Evolutionary conservation across 2,113 vertebrate species (phyloP), one percentile per base, ranked within the genome.

Genomic region (Syrmaticus mikado): DNA sequence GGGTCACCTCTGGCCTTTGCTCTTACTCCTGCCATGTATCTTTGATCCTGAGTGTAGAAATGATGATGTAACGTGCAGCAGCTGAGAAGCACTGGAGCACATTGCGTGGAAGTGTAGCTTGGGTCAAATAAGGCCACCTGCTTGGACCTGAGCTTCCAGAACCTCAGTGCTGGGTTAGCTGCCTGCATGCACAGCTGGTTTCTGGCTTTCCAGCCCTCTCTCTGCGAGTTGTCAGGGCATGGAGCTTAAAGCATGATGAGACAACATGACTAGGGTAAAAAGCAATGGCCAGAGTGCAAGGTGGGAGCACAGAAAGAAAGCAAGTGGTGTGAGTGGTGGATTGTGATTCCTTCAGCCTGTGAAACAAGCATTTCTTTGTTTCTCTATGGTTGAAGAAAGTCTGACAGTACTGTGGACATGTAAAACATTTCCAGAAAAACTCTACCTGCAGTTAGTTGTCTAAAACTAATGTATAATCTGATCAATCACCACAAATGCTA

Each of bases 401-500:
- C 71, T 71, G 78, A 43, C 36, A 40, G 65, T 34, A 36, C n/a
- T 34, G 57, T n/a, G 83, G 74, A 77, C 87, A 62, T 6, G 30
- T 76, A 48, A 48, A 92, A 65, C 60, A 27, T 65, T 73, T 92
- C 58, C 58, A 82, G 52, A 89, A 92, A 89, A 79, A 12, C 92
- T 96, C 95, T 94, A 82, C 92, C 94, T 96, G 94, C 87, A 93
- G 91, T 67, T 85, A 66, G 28, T 58, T 22, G 10, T 55, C 43
- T 4, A 36, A 55, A 93, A 89, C 38, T 30, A 2, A 60, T 55
- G 10, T 32, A 8, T 58, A 82, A 89, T 45, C 71, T 79, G 74
- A 71, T 38, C 32, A 62, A 34, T 68, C 66, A 45, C 45, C 17
- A 32, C 53, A 57, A 36, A 27, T 41, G 27, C 19, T 53, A 19